Percentiles rank a stretch among this genome's conserved stretches.
Evolutionary conservation across 2,888 invertebrate species (phyloP).

Genomic region (Ichneumoninae sp.): DNA sequence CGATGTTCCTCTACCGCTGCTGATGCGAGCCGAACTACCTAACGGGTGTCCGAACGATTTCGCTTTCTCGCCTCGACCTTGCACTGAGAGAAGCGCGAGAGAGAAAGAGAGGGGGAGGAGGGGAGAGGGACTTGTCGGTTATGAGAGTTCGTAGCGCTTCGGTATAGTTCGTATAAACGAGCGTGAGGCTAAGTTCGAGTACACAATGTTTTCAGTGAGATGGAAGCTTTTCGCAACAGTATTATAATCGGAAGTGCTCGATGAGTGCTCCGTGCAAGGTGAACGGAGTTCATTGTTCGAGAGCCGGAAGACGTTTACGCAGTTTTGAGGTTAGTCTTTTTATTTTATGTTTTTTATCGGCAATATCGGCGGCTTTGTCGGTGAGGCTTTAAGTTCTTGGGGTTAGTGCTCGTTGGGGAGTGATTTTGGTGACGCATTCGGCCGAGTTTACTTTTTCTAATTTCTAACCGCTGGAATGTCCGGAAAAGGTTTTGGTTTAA

Average conservation of each 20-base stretch:
- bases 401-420: too few species aligned
- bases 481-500: too few species aligned
- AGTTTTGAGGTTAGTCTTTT: too few species aligned
- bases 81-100: constrained; percentile 27
- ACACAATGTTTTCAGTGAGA: constrained; percentile 19
- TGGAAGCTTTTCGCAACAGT: constrained; percentile 18
- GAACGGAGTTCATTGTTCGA: neutral
- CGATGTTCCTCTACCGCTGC: constrained; percentile 19
- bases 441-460: too few species aligned
- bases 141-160: constrained; percentile 32
- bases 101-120: neutral
- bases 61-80: constrained; percentile 63
- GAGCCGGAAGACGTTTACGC: too few species aligned
- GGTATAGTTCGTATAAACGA: constrained; percentile 44
- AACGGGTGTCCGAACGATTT: constrained; percentile 76
- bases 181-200: constrained; percentile 58
- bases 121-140: constrained; percentile 26
- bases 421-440: too few species aligned
- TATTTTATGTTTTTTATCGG: too few species aligned
- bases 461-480: too few species aligned
- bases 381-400: too few species aligned
- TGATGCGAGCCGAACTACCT: constrained; percentile 59
- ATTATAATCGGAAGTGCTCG: neutral
- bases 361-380: too few species aligned
- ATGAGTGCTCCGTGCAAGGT: neutral